Evolutionary conservation across 2,797 vertebrate genomes (phyloP).

Genomic region (Pempheris klunzingeri): DNA sequence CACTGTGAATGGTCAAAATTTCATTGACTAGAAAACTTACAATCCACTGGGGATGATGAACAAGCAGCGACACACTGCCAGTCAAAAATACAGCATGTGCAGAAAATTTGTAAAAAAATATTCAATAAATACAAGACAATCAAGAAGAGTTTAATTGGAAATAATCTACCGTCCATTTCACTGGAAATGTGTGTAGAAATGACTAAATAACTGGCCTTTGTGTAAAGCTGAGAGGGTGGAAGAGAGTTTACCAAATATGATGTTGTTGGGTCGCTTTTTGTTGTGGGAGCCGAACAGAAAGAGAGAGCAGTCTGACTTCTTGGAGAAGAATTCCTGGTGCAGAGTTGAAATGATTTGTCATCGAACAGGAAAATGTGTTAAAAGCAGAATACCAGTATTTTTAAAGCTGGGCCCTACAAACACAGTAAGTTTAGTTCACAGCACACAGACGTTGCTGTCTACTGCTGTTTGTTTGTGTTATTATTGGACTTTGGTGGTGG

Average conservation of each 20-base stretch:
- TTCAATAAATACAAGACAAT: neutral
- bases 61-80: neutral
- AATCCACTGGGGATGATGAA: neutral
- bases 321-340: slow-evolving; percentile 96
- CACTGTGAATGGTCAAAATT: neutral
- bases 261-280: slow-evolving; percentile 97
- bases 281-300: slow-evolving; percentile 98
- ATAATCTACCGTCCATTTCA: neutral
- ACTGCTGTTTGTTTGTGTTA: too few relatives aligned
- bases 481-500: too few relatives aligned
- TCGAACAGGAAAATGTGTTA: neutral
- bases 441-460: too few relatives aligned
- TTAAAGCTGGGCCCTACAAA: too few relatives aligned
- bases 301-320: slow-evolving; percentile 95
- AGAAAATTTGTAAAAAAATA: neutral
- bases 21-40: too few relatives aligned
- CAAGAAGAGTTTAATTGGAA: neutral
- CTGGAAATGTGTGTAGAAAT: neutral
- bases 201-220: too few relatives aligned
- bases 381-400: too few relatives aligned
- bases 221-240: neutral
- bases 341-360: neutral
- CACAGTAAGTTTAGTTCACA: too few relatives aligned
- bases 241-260: slow-evolving; percentile 90
- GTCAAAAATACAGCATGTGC: neutral